These are phyloP conservation scores for Gerris buenoi DNA, from an alignment of 1,140 invertebrate genomes.

Conservation along the genomic window DNA sequence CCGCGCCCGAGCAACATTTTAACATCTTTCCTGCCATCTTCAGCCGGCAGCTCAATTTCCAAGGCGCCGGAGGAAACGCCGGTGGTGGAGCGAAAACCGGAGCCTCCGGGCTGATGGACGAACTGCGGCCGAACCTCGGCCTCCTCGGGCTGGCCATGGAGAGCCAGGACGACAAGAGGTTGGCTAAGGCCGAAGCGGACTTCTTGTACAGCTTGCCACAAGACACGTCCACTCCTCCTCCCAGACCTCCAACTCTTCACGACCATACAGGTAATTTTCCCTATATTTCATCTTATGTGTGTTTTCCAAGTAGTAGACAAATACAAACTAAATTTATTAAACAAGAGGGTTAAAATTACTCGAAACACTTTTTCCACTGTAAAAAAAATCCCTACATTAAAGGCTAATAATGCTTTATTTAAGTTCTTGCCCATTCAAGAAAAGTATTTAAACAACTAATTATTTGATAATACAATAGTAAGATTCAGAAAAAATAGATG, in stretches of 20 bases:
- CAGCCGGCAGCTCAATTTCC: constrained; percentile 66
- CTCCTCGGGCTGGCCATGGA: constrained; percentile 62
- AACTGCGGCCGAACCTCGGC: constrained; percentile 62
- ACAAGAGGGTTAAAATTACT: no score
- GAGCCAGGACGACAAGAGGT: constrained; percentile 34
- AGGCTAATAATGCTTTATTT: no score
- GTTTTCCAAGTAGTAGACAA: no score
- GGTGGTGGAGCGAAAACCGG: constrained; percentile 6
- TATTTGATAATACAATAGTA: no score
- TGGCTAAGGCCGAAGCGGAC: constrained; percentile 43
- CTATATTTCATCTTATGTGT: no score
- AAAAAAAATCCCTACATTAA: no score
- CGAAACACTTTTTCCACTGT: no score
- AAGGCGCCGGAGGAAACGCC: constrained; percentile 14
- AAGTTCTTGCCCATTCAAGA: no score
- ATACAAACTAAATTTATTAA: no score
- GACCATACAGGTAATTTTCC: constrained; percentile 37
- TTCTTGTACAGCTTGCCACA: constrained; percentile 47
- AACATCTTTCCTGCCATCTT: constrained; percentile 80
- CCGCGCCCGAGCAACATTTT: constrained; percentile 50
- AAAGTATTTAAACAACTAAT: no score
- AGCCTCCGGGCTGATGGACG: constrained; percentile 48
- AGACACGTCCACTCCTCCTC: constrained; percentile 34
- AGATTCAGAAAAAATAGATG: no score
- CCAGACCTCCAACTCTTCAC: constrained; percentile 36